phyloP scores from a whole-genome alignment of 1,140 invertebrate genomes.

The Bactericera cockerelli region DNA sequence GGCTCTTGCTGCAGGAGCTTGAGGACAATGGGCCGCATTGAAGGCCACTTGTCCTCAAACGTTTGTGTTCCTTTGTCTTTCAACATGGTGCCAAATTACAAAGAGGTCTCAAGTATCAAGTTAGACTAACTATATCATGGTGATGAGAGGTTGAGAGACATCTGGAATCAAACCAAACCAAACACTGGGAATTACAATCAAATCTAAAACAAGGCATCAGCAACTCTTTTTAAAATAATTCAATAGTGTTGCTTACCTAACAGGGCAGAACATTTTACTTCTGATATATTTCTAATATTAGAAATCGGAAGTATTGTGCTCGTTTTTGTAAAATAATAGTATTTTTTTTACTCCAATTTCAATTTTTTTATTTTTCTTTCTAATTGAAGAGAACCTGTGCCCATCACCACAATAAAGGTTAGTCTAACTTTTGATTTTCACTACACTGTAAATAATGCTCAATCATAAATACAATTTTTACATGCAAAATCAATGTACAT shows the following conservation, averaged over 20 bases:
- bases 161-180: conserved; percentile 8
- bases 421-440: too few species aligned
- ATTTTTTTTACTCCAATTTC: too few species aligned
- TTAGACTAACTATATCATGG: neutral
- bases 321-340: too few species aligned
- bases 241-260: too few species aligned
- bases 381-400: too few species aligned
- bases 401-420: neutral
- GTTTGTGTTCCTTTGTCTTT: conserved; percentile 47
- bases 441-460: too few species aligned
- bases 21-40: conserved; percentile 80
- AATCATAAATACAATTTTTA: too few species aligned
- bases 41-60: conserved; percentile 92
- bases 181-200: conserved; percentile 8
- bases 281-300: too few species aligned
- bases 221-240: neutral
- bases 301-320: too few species aligned
- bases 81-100: conserved; percentile 20
- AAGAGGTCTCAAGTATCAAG: neutral
- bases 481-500: too few species aligned
- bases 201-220: neutral
- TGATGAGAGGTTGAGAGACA: neutral
- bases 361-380: too few species aligned
- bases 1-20: conserved; percentile 84
- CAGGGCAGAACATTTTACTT: too few species aligned